A percentile compares a stretch with the other conserved stretches of the same genome.
Conservation (phyloP, 2,797 vertebrate genomes). For the Pelochelys cantorii region DNA sequence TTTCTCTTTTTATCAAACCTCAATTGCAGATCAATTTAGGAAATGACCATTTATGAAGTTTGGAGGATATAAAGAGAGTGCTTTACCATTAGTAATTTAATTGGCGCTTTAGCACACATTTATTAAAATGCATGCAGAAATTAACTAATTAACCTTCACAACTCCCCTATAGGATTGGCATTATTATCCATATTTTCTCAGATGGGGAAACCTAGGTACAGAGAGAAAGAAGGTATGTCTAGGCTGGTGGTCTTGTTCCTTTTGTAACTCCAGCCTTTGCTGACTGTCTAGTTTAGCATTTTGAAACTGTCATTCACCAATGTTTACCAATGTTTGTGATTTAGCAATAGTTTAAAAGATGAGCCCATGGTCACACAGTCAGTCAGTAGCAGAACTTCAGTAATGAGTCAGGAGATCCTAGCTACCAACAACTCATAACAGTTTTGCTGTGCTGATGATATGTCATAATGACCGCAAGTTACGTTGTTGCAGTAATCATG, state of each 20-base stretch:
- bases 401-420: neutral
- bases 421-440: neutral
- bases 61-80: neutral
- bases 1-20: slow-evolving; percentile 3
- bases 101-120: neutral
- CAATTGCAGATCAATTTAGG: neutral
- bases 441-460: neutral
- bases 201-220: accelerated
- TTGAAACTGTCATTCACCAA: neutral
- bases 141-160: neutral
- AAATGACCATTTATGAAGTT: neutral
- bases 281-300: neutral
- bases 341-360: neutral
- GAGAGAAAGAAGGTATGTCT: neutral
- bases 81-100: neutral
- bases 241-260: accelerated
- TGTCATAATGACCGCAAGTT: neutral
- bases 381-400: neutral
- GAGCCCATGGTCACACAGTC: neutral
- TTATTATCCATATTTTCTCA: neutral
- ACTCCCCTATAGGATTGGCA: neutral
- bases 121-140: neutral
- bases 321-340: neutral
- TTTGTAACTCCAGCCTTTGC: neutral
- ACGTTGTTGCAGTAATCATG: neutral